Evolutionary conservation across 1,140 invertebrate species (phyloP).

Genomic region (Cotesia glomerata): DNA sequence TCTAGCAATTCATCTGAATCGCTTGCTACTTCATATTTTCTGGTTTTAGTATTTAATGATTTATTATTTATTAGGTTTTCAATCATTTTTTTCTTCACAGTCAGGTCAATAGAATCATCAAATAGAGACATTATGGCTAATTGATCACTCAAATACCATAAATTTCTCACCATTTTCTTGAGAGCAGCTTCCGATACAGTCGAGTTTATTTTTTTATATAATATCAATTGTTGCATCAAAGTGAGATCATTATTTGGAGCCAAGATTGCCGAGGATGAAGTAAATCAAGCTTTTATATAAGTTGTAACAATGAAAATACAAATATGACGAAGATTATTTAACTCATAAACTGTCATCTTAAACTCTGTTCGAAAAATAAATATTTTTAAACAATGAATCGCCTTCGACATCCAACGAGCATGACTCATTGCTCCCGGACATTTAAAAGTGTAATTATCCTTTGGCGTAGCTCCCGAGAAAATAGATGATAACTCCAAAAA

Average conservation of each 20-base stretch:
- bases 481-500: background rate
- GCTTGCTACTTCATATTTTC: background rate
- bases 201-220: background rate
- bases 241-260: background rate
- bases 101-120: too few relatives aligned
- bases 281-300: background rate
- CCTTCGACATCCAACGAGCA: background rate
- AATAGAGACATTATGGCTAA: too few relatives aligned
- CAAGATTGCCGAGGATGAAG: background rate
- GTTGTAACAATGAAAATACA: background rate
- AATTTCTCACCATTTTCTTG: too few relatives aligned
- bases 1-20: background rate
- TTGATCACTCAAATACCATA: too few relatives aligned
- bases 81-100: too few relatives aligned
- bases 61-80: too few relatives aligned
- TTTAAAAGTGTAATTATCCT: background rate
- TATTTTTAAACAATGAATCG: background rate
- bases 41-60: too few relatives aligned
- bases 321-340: background rate
- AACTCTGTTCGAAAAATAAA: background rate
- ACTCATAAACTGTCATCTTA: background rate
- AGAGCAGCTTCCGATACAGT: too few relatives aligned
- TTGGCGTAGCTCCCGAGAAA: constrained; percentile 2
- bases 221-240: background rate
- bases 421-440: background rate